Base-by-base conservation (phyloP, 2,797 vertebrate genomes). In the Diceros bicornis region DNA sequence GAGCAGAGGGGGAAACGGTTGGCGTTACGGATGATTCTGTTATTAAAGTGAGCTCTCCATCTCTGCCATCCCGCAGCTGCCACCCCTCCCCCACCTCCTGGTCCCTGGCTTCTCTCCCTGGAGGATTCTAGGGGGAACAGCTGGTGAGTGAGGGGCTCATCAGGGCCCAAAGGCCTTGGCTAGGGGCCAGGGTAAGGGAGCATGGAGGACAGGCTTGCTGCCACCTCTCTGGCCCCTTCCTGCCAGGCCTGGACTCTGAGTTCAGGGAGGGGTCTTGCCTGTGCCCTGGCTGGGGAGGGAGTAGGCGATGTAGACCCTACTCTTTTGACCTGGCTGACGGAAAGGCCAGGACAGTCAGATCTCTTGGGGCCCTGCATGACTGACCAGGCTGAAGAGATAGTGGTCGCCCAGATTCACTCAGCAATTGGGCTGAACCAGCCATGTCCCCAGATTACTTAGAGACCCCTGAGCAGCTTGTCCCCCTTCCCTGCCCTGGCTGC, bases 31-130 rank as follows among this genome's bases (percentile, higher is more conserved):
- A 83, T 50, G 79, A 74, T 92, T 95, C 95, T 95, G 83, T 94
- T 71, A 91, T 83, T 96, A 88, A 87, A 95, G 72, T 20, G 66
- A 92, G 52, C 34, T 64, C 83, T 92, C 61, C 27, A 37, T 90
- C 87, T 41, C 94, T 66, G 96, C 94, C 89, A 94, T 90, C 81
- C 72, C 61, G 64, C 97, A 97, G 97, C 96, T 95, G 95, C 96
- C 17, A 0, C 20, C 47, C 93, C 34, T 78, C 68, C 66, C 55
- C 93, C 64, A 20, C 20, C 62, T 68, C 86, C 59, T 41, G n/a
- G 55, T 37, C 75, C 75, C 72, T 90, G 55, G 81, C 87, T 91
- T 61, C 32, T 77, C 47, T 97, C 87, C 86, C 93, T 64, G 71
- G 68, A 89, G 93, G 82, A 84, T 72, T 79, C 57, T 61, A 59